Conservation (phyloP, 2,888 invertebrate genomes). For the Aleiodes testaceus region DNA sequence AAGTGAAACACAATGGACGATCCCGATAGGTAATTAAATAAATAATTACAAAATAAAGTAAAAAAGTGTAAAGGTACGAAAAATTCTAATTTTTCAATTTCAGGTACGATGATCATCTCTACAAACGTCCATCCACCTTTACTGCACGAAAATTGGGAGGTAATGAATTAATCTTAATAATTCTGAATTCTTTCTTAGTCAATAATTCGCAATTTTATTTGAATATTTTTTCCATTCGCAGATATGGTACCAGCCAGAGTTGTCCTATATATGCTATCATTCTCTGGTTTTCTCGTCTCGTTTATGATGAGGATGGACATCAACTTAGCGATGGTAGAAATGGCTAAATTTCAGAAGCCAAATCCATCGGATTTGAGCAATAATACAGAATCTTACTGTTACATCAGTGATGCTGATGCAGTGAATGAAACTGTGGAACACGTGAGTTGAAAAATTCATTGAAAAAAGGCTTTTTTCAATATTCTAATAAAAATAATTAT, state of each 20-base stretch:
- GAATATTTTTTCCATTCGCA: conserved; percentile 53
- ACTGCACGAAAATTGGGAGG: conserved; percentile 52
- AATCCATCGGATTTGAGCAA: conserved; percentile 51
- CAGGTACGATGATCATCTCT: conserved; percentile 63
- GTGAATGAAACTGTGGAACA: not conserved
- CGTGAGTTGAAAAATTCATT: not conserved
- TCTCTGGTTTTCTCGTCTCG: conserved; percentile 82
- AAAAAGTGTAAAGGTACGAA: too few species aligned
- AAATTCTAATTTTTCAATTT: conserved; percentile 31
- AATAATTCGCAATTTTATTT: not conserved
- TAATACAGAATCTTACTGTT: conserved; percentile 62
- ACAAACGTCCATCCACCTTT: conserved; percentile 57
- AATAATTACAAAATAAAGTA: not conserved
- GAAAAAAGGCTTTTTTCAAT: not conserved
- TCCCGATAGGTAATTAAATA: conserved; percentile 61
- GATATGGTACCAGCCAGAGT: conserved; percentile 80
- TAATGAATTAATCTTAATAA: conserved; percentile 36
- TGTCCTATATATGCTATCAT: conserved; percentile 81
- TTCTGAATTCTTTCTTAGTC: not conserved
- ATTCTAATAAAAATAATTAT: not conserved
- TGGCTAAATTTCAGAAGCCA: conserved; percentile 74
- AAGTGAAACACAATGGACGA: conserved; percentile 62
- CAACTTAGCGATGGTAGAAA: conserved; percentile 81
- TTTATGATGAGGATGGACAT: conserved; percentile 87
- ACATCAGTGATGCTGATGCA: conserved; percentile 41